phyloP scores from a whole-genome alignment of 37 sponge, comb jelly and placozoan species.

The Petrosia ficiformis region DNA sequence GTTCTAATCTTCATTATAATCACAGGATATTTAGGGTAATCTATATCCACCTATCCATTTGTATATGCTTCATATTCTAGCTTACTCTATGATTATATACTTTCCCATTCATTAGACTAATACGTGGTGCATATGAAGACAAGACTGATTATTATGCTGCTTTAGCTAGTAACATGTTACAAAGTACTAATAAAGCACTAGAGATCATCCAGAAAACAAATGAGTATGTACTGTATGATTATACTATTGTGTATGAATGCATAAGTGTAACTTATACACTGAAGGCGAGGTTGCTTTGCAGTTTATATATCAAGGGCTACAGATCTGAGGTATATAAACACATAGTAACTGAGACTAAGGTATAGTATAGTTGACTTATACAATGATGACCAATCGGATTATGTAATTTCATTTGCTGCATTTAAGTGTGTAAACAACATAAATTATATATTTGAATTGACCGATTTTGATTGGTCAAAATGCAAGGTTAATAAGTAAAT shows the following conservation, averaged over 20 bases:
- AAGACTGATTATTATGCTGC: conserved; percentile 68
- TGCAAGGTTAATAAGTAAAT: no score
- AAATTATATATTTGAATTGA: no score
- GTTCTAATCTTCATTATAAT: conserved; percentile 62
- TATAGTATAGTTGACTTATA: no score
- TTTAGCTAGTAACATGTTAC: conserved; percentile 63
- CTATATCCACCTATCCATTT: neutral
- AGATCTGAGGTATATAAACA: no score
- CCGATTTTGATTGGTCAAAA: no score
- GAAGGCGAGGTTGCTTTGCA: no score
- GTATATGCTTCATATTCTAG: neutral
- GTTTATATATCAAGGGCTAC: no score
- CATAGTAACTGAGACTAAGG: no score
- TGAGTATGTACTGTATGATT: conserved; percentile 39
- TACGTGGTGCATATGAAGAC: conserved; percentile 78
- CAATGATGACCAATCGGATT: no score
- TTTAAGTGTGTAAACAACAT: no score
- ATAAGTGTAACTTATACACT: no score
- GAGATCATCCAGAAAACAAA: conserved; percentile 61
- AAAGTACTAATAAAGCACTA: conserved; percentile 54
- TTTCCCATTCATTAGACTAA: conserved; percentile 9
- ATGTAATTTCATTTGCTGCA: no score
- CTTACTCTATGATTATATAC: neutral
- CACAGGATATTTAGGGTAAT: conserved; percentile 63
- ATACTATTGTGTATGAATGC: neutral